A percentile compares a stretch with the other conserved stretches of the same genome.
Conservation (phyloP, 2,888 invertebrate genomes). For the Epinotia bilunana region DNA sequence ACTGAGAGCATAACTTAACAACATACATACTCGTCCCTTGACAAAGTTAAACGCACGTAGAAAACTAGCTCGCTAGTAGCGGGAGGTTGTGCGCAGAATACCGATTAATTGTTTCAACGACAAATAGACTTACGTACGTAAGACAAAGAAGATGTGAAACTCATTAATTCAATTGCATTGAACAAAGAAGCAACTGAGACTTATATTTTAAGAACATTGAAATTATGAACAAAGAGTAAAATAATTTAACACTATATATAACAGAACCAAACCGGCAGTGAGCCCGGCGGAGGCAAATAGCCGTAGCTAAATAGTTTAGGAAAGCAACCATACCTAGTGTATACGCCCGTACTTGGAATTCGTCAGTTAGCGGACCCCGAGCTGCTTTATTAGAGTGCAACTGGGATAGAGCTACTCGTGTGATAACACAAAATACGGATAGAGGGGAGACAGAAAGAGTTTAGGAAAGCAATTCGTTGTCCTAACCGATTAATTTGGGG, state of each 20-base stretch:
- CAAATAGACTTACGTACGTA: conserved; percentile 61
- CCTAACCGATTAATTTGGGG: too few species aligned
- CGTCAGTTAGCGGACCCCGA: too few species aligned
- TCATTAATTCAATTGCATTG: conserved; percentile 57
- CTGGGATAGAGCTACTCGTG: too few species aligned
- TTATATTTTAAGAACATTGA: conserved; percentile 26
- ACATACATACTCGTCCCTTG: conserved; percentile 53
- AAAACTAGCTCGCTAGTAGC: conserved; percentile 63
- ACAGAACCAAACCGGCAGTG: neutral
- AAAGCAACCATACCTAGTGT: neutral
- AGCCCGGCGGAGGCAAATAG: neutral
- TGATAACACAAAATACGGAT: too few species aligned
- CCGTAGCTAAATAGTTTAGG: neutral
- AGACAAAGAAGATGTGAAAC: conserved; percentile 69
- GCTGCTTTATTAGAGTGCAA: too few species aligned
- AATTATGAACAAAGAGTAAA: conserved; percentile 5
- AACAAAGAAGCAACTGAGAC: conserved; percentile 55
- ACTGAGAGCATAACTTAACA: conserved; percentile 59
- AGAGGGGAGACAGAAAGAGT: too few species aligned
- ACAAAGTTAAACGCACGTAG: conserved; percentile 60
- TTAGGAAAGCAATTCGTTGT: too few species aligned
- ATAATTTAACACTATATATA: conserved; percentile 9
- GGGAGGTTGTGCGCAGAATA: conserved; percentile 68
- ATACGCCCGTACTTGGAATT: too few species aligned
- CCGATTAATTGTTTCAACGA: conserved; percentile 71